These are phyloP conservation scores for Pipistrellus nathusii DNA, from an alignment of 2,797 vertebrate genomes.

Conservation along the genomic window DNA sequence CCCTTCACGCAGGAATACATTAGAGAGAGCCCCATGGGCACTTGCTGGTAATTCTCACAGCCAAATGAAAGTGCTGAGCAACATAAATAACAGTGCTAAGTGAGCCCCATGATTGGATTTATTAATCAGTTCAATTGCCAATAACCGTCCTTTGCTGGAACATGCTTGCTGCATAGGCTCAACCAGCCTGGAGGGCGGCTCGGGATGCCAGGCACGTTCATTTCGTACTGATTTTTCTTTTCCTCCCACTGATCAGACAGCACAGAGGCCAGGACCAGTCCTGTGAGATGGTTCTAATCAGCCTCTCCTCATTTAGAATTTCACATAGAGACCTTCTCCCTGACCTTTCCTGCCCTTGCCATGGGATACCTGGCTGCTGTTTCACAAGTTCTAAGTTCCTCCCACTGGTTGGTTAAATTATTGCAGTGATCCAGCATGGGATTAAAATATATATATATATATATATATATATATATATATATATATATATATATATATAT, in stretches of 20 bases:
- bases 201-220: neutral
- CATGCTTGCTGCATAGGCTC: neutral
- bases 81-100: conserved; percentile 47
- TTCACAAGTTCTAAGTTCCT: neutral
- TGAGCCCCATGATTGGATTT: neutral
- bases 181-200: neutral
- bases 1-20: conserved; percentile 57
- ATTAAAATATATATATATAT: no score
- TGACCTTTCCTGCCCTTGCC: neutral
- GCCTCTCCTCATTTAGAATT: neutral
- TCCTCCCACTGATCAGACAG: neutral
- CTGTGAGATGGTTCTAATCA: neutral
- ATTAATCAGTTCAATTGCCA: neutral
- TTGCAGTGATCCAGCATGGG: neutral
- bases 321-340: neutral
- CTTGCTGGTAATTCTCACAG: neutral
- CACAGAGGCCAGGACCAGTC: neutral
- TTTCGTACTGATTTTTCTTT: neutral
- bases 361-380: neutral
- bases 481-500: no score
- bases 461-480: no score
- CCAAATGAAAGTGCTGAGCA: neutral
- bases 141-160: neutral
- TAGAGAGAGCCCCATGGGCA: neutral
- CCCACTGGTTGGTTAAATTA: neutral